Evolutionary conservation across 2,888 invertebrate species (phyloP), one percentile per base, ranked within the genome.

Genomic region (Drosophila anceps): DNA sequence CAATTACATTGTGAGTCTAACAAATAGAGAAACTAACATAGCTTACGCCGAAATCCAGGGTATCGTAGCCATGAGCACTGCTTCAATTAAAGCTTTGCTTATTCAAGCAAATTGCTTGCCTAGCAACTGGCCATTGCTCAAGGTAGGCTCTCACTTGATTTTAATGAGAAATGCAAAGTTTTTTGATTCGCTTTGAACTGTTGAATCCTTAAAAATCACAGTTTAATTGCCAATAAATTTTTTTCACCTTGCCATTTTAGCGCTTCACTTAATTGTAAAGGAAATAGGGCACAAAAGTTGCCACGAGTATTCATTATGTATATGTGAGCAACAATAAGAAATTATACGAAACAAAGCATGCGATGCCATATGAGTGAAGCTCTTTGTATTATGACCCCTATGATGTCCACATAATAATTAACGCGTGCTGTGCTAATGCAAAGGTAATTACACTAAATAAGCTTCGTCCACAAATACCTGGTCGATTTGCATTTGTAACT

Each of bases 121-220:
- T 65, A 57, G 69, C 64, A 69, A 76, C 60, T 55, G 55, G 60
- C 73, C 65, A 44, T 68, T 67, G 20, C 51, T 55, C 51, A 44
- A 20, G 53, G 46, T 18, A 48, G 51, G 41, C 62, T 53, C 58
- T 73, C 72, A 71, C 73, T 46, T 66, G 64, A 67, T 73, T 77
- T 79, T 81, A 81, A 77, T 83, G 76, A 61, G 68, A 76, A 76
- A 69, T 58, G 60, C 54, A 76, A 71, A 72, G 69, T 73, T 73
- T 71, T 70, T 76, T 57, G 63, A 55, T 70, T 68, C 64, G 18
- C 69, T 53, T 55, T 70, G 68, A 74, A 68, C 66, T 39, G 27
- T 13, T 15, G 29, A 64, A 48, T 43, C 41, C 27, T 12, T 57
- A 31, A 57, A 63, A 63, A 48, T 43, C 39, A 64, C 62, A 67